phyloP scores from a whole-genome alignment of 23 tunicate genomes.

The Halocynthia roretzi region DNA sequence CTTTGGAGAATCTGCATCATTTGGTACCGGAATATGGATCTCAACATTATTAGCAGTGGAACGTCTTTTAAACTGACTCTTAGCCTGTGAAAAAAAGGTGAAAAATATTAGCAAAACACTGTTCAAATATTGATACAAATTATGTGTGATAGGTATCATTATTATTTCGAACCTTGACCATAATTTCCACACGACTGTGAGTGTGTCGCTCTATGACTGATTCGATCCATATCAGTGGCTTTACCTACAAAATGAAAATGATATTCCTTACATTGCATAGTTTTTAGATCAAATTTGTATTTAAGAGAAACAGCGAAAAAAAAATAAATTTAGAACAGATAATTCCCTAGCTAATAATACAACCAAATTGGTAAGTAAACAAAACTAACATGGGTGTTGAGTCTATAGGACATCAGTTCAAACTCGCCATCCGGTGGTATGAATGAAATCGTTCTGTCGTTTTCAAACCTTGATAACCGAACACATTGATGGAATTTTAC shows the following conservation, averaged over 20 bases:
- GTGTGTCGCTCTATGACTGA: conserved; percentile 92
- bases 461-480: conserved; percentile 86
- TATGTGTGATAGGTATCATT: not conserved
- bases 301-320: not conserved
- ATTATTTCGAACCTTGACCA: conserved; percentile 70
- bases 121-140: too few relatives aligned
- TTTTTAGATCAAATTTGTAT: not conserved
- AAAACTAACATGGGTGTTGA: conserved; percentile 82
- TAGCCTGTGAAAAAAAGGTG: conserved; percentile 36
- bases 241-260: conserved; percentile 47
- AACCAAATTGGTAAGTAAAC: not conserved
- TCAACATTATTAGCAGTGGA: conserved; percentile 98
- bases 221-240: conserved; percentile 96
- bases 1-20: conserved; percentile 96
- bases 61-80: conserved; percentile 91
- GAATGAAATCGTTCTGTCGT: conserved; percentile 95
- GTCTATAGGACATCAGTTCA: conserved; percentile 92
- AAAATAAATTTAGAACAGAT: not conserved
- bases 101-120: not conserved
- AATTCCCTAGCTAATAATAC: not conserved
- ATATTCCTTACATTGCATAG: not conserved
- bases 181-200: conserved; percentile 92
- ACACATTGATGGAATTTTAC: conserved; percentile 99
- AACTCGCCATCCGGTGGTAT: conserved; percentile 99
- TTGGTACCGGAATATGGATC: conserved; percentile 86